Percentiles rank a stretch among this genome's conserved stretches.
phyloP scores from a whole-genome alignment of 2,113 vertebrate genomes.

The Syngnathus typhle region DNA sequence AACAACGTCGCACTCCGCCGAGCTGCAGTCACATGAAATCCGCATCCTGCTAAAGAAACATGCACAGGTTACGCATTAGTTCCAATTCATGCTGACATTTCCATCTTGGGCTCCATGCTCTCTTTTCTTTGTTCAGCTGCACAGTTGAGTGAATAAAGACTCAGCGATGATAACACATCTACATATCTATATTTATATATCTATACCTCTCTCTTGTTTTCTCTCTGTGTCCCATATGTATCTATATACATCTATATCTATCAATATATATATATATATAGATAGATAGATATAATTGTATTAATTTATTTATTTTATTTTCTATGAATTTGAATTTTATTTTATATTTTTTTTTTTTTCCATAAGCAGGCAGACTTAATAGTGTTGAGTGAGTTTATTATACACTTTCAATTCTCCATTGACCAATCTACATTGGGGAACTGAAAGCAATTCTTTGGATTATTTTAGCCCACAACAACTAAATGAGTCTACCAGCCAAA shows the following conservation, averaged over 20 bases:
- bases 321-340: too few relatives aligned
- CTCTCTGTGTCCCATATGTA: too few relatives aligned
- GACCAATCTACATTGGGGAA: background rate
- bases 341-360: too few relatives aligned
- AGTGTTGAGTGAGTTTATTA: too few relatives aligned
- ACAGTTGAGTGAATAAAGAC: background rate
- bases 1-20: constrained; percentile 54
- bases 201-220: too few relatives aligned
- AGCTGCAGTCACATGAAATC: constrained; percentile 52
- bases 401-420: background rate
- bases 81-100: constrained; percentile 49
- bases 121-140: background rate
- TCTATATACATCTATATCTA: too few relatives aligned
- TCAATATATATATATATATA: too few relatives aligned
- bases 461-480: background rate
- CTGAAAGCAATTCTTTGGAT: background rate
- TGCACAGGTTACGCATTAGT: constrained; percentile 36
- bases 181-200: too few relatives aligned
- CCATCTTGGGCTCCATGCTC: constrained; percentile 25
- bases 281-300: too few relatives aligned
- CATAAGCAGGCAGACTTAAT: too few relatives aligned
- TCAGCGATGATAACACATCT: background rate
- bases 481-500: background rate
- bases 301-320: too few relatives aligned
- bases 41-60: constrained; percentile 35